phyloP scores from a whole-genome alignment of 2,113 vertebrate genomes.

The Puma concolor region DNA sequence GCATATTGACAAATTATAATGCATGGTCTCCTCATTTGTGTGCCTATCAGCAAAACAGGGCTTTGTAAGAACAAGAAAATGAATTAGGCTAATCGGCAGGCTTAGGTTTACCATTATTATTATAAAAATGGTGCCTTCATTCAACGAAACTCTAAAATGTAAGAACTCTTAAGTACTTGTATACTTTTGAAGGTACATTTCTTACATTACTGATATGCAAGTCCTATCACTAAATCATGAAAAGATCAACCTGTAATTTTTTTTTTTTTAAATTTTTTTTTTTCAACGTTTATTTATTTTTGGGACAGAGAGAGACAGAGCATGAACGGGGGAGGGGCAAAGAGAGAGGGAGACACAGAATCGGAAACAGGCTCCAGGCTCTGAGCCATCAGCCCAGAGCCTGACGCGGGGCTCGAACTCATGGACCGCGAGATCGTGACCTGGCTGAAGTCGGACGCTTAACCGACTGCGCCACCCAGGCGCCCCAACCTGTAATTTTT shows the following conservation, averaged over 20 bases:
- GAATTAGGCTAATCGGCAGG: neutral
- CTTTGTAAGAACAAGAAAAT: neutral
- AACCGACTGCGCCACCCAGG: too few species aligned
- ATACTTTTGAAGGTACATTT: neutral
- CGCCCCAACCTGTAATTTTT: neutral
- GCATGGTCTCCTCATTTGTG: neutral
- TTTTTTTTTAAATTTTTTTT: too few species aligned
- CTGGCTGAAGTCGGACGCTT: too few species aligned
- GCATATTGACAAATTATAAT: neutral
- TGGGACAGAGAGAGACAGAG: too few species aligned
- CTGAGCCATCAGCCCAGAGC: too few species aligned
- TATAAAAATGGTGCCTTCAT: neutral
- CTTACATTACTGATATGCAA: neutral
- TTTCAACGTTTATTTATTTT: too few species aligned
- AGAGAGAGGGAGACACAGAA: too few species aligned
- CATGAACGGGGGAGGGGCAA: too few species aligned
- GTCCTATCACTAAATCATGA: neutral
- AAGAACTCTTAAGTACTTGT: neutral
- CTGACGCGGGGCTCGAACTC: too few species aligned
- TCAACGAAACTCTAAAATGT: neutral
- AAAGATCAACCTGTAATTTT: neutral
- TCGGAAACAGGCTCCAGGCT: too few species aligned
- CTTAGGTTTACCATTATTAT: neutral
- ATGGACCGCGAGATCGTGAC: too few species aligned
- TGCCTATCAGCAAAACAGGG: neutral